These are phyloP conservation scores for Ernsta delagoae DNA, from an alignment of 2,888 invertebrate genomes.

Conservation along the genomic window DNA sequence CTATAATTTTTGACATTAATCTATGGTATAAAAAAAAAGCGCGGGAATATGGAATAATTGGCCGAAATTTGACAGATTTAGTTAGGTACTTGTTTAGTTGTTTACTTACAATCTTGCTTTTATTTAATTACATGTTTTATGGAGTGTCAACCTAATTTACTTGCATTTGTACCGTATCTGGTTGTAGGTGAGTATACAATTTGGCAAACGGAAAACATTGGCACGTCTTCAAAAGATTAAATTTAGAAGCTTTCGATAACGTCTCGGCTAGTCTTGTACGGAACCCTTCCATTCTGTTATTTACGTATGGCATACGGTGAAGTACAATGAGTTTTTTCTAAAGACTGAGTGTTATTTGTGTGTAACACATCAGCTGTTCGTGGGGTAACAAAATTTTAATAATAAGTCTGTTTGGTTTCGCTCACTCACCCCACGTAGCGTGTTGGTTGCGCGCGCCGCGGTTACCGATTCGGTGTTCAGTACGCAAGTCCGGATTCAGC, in stretches of 20 bases:
- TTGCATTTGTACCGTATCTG: constrained; percentile 6
- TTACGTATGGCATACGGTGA: background rate
- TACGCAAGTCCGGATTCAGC: constrained; percentile 72
- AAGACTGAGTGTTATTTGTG: background rate
- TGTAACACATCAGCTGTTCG: constrained; percentile 20
- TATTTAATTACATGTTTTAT: too few relatives aligned
- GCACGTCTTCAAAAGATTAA: constrained; percentile 69
- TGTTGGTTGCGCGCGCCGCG: constrained; percentile 71
- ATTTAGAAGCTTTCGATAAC: constrained; percentile 57
- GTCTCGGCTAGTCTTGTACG: constrained; percentile 7
- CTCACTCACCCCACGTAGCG: constrained; percentile 58
- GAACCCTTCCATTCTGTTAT: constrained; percentile 29
- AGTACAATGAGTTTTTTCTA: constrained; percentile 8
- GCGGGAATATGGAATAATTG: too few relatives aligned
- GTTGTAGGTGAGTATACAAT: constrained; percentile 26
- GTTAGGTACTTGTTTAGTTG: too few relatives aligned
- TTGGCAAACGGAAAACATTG: constrained; percentile 55
- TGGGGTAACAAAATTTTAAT: constrained; percentile 15
- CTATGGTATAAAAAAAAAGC: too few relatives aligned
- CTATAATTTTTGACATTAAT: too few relatives aligned
- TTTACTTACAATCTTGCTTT: too few relatives aligned
- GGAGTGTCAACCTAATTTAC: background rate
- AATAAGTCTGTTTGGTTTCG: constrained; percentile 48
- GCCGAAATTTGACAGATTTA: too few relatives aligned
- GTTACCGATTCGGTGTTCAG: constrained; percentile 60